Conservation (phyloP, 2,113 vertebrate species). For the Pangasianodon hypophthalmus region DNA sequence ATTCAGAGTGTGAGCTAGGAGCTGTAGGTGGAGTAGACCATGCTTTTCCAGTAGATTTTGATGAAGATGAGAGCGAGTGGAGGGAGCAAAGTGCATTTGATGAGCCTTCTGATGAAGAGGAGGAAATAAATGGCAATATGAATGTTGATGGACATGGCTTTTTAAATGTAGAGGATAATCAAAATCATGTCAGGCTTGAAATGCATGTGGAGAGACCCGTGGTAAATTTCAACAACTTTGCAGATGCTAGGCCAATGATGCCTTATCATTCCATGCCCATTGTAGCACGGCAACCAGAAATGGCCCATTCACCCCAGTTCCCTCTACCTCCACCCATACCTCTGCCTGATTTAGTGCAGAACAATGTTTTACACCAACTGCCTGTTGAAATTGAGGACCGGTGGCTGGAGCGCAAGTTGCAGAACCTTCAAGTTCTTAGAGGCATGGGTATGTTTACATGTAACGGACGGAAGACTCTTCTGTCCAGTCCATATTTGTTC, state of each 20-base stretch:
- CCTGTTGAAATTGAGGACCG: slow-evolving; percentile 77
- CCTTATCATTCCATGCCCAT: slow-evolving; percentile 74
- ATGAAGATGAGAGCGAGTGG: slow-evolving; percentile 63
- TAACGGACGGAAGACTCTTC: slow-evolving; percentile 78
- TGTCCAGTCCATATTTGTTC: slow-evolving; percentile 83
- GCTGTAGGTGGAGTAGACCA: slow-evolving; percentile 84
- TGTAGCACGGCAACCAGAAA: slow-evolving; percentile 70
- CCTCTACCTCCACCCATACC: slow-evolving; percentile 67
- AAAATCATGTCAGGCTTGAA: slow-evolving; percentile 64
- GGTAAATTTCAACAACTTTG: slow-evolving; percentile 74
- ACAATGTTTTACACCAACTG: slow-evolving; percentile 78
- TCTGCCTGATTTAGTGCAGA: slow-evolving; percentile 76
- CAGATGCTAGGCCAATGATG: slow-evolving; percentile 67
- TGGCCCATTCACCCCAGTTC: slow-evolving; percentile 66
- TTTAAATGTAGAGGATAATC: slow-evolving; percentile 67
- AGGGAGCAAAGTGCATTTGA: slow-evolving; percentile 82
- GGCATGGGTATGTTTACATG: slow-evolving; percentile 83
- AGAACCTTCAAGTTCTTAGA: slow-evolving; percentile 81
- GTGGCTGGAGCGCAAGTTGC: slow-evolving; percentile 80
- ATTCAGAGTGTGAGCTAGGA: slow-evolving; percentile 80
- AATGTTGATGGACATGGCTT: slow-evolving; percentile 68
- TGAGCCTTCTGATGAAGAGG: slow-evolving; percentile 77
- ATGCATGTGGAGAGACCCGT: slow-evolving; percentile 62
- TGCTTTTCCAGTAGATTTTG: slow-evolving; percentile 54
- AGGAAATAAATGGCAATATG: slow-evolving; percentile 53